Evolutionary conservation across 2,797 vertebrate genomes (phyloP).

Genomic region (Enteromius mattozi): DNA sequence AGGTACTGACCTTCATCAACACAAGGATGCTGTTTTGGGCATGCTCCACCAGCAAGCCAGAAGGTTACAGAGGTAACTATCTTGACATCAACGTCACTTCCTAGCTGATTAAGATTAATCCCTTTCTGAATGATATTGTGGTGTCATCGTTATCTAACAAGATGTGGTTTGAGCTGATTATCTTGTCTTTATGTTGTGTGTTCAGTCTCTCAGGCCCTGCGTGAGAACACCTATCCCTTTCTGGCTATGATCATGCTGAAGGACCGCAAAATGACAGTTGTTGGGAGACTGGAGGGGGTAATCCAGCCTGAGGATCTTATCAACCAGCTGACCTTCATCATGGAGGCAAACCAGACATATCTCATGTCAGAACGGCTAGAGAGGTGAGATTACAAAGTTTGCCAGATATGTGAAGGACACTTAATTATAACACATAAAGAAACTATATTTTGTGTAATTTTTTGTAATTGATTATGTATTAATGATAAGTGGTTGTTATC

Average conservation of each 20-base stretch:
- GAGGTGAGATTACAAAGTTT: conserved; percentile 77
- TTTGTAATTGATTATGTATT: not conserved
- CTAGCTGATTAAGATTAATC: not conserved
- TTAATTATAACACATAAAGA: not conserved
- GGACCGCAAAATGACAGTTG: conserved; percentile 97
- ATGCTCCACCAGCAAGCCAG: conserved; percentile 96
- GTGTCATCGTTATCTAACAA: not conserved
- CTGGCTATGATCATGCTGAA: conserved; percentile 99
- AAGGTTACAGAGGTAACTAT: conserved; percentile 91
- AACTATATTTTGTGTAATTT: not conserved
- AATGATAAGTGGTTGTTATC: not conserved
- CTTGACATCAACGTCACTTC: not conserved
- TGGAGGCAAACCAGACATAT: conserved; percentile 98
- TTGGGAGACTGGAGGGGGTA: conserved; percentile 93
- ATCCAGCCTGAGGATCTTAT: conserved; percentile 96
- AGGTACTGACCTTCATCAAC: conserved; percentile 93
- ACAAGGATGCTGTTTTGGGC: conserved; percentile 99
- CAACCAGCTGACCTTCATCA: conserved; percentile 96
- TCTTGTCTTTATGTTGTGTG: conserved; percentile 29
- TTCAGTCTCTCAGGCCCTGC: conserved; percentile 94
- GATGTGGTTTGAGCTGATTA: not conserved
- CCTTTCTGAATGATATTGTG: not conserved
- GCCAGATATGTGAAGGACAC: too few relatives aligned
- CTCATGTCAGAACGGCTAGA: conserved; percentile 95
- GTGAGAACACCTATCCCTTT: conserved; percentile 97